Percentiles rank a stretch among this genome's conserved stretches.
phyloP scores from a whole-genome alignment of 2,113 vertebrate species.

The Dendrocopos noguchii region DNA sequence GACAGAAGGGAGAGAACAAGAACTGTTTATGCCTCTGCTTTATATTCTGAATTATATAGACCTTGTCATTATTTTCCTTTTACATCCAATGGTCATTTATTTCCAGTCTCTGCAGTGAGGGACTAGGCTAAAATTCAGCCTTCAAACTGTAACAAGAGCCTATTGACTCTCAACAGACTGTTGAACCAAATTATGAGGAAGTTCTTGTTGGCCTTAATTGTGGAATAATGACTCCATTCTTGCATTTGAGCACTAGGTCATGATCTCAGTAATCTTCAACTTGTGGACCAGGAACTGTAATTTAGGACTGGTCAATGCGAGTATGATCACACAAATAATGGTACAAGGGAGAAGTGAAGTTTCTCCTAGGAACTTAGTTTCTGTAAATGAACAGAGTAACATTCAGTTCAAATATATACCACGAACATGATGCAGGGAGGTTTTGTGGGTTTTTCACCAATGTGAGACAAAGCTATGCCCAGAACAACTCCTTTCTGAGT shows the following conservation, averaged over 20 bases:
- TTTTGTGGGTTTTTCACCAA: background rate
- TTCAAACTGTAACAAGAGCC: background rate
- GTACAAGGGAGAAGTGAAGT: background rate
- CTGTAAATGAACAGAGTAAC: background rate
- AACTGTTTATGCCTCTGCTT: no score
- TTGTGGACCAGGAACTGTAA: background rate
- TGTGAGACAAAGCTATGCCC: background rate
- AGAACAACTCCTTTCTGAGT: background rate
- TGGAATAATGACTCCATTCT: background rate
- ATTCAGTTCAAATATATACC: background rate
- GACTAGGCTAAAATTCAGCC: no score
- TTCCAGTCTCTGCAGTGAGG: no score
- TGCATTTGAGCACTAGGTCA: background rate
- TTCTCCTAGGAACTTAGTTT: slow-evolving; percentile 49
- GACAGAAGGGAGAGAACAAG: no score
- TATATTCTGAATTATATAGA: no score
- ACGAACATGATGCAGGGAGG: background rate
- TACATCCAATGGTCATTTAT: no score
- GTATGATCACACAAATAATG: background rate
- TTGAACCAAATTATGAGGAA: background rate
- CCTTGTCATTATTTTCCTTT: no score
- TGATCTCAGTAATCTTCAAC: background rate
- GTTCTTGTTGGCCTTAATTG: background rate
- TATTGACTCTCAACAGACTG: background rate
- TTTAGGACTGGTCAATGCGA: background rate